phyloP scores from a whole-genome alignment of 2,113 vertebrate species.

The Chloropsis cyanopogon region DNA sequence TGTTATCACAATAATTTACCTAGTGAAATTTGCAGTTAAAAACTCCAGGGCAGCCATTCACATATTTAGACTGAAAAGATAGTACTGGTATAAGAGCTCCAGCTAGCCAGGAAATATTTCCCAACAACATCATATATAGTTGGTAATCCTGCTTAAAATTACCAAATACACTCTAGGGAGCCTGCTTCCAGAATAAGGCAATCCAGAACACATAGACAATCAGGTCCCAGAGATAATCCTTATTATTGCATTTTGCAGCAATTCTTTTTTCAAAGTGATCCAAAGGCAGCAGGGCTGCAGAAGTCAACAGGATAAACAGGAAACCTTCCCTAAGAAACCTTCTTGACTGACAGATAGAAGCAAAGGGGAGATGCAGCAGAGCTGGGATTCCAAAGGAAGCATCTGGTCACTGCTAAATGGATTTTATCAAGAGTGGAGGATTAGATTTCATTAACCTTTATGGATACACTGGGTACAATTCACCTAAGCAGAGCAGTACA shows the following conservation, averaged over 20 bases:
- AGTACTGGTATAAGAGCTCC: background rate
- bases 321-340: background rate
- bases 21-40: background rate
- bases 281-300: background rate
- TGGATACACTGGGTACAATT: background rate
- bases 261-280: background rate
- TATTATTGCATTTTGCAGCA: background rate
- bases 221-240: background rate
- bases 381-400: background rate
- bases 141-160: background rate
- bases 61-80: background rate
- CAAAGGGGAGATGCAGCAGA: background rate
- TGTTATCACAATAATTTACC: background rate
- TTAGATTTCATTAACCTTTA: constrained; percentile 47
- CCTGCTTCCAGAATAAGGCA: background rate
- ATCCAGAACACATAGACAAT: background rate
- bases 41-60: background rate
- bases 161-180: background rate
- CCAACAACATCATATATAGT: background rate
- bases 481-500: background rate
- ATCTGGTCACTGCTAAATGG: background rate
- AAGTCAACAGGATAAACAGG: background rate
- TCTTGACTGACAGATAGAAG: background rate
- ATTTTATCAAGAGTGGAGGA: constrained; percentile 32
- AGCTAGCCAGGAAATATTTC: background rate